These are phyloP conservation scores for Drosophila pseudoananassae DNA, from an alignment of 1,140 invertebrate genomes.

Conservation along the genomic window DNA sequence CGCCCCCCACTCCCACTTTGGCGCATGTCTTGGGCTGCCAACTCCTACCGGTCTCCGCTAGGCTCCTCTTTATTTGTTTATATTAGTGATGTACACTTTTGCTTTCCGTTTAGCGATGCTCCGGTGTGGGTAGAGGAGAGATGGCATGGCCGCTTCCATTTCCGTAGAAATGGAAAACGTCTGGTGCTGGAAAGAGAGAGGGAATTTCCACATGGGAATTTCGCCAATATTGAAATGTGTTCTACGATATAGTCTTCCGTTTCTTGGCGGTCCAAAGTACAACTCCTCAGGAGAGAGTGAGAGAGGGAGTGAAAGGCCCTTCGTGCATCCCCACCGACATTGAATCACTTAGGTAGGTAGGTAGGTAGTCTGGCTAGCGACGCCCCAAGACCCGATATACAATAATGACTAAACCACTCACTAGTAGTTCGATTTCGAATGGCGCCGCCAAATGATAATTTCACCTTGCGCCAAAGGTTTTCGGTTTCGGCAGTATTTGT, in stretches of 20 bases:
- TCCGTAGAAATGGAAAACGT: slow-evolving; percentile 24
- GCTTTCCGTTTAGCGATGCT: slow-evolving; percentile 60
- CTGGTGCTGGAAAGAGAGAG: slow-evolving; percentile 33
- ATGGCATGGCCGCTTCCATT: not conserved
- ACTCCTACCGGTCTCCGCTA: slow-evolving; percentile 60
- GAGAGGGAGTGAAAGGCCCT: slow-evolving; percentile 30
- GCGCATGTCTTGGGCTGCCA: not conserved
- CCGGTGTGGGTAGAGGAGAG: not conserved
- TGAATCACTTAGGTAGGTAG: not conserved
- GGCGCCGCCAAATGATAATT: slow-evolving; percentile 60
- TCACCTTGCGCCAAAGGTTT: slow-evolving; percentile 77
- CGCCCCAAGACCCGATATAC: slow-evolving; percentile 28
- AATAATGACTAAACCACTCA: slow-evolving; percentile 57
- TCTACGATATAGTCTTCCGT: slow-evolving; percentile 14
- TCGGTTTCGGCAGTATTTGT: slow-evolving; percentile 6
- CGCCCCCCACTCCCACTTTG: slow-evolving; percentile 43
- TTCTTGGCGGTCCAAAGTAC: slow-evolving; percentile 76
- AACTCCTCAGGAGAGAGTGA: slow-evolving; percentile 17
- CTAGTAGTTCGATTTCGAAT: slow-evolving; percentile 55
- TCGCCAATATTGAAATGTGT: slow-evolving; percentile 36
- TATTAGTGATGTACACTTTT: slow-evolving; percentile 74
- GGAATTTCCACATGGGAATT: slow-evolving; percentile 41
- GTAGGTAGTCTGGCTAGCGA: slow-evolving; percentile 19
- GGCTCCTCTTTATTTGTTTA: slow-evolving; percentile 75
- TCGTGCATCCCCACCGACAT: slow-evolving; percentile 8